Evolutionary conservation across 2,113 vertebrate genomes (phyloP).

Genomic region (Bufo bufo): DNA sequence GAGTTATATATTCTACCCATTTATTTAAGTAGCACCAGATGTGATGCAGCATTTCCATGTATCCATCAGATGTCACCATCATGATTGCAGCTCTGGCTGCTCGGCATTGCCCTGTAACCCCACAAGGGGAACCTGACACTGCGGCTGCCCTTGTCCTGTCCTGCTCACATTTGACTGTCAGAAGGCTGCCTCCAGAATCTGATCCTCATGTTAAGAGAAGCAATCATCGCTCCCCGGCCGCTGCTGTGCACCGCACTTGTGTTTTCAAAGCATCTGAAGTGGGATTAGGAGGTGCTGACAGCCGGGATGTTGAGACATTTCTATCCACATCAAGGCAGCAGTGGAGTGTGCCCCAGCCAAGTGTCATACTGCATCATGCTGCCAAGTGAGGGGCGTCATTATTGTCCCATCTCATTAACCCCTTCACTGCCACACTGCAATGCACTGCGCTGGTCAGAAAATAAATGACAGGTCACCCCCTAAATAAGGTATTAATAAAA

Average conservation of each 20-base stretch:
- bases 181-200: conserved; percentile 24
- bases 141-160: conserved; percentile 37
- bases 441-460: neutral
- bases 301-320: neutral
- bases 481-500: no score
- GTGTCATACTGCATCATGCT: neutral
- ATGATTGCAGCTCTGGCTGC: neutral
- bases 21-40: neutral
- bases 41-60: neutral
- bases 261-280: conserved; percentile 35
- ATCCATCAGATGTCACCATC: neutral
- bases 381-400: neutral
- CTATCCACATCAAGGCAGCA: conserved; percentile 11
- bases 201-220: conserved; percentile 41
- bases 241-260: neutral
- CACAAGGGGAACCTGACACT: conserved; percentile 30
- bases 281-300: conserved; percentile 52
- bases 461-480: neutral
- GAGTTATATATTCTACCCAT: neutral
- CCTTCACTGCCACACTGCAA: neutral
- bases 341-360: neutral
- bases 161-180: conserved; percentile 33
- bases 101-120: conserved; percentile 8
- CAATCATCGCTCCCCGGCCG: conserved; percentile 25
- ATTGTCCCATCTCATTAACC: neutral